These are phyloP conservation scores for Saccopteryx leptura DNA, from an alignment of 2,113 vertebrate genomes.

Conservation along the genomic window DNA sequence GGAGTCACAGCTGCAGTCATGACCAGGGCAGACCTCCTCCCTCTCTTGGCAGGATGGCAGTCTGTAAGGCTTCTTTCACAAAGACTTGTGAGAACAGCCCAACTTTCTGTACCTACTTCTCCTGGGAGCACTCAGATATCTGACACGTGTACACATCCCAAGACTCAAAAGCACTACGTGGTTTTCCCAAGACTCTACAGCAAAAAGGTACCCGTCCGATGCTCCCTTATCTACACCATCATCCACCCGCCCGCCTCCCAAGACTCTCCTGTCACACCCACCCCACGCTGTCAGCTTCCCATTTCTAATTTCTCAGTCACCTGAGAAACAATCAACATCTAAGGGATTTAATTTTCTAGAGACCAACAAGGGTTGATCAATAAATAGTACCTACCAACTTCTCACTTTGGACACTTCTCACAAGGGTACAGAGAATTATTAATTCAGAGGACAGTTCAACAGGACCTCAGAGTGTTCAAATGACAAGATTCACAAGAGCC, in stretches of 20 bases:
- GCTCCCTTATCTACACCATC: fast-evolving
- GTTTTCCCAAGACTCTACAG: not conserved
- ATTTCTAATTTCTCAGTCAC: no score
- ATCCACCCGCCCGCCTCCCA: not conserved
- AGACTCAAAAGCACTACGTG: not conserved
- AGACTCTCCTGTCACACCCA: not conserved
- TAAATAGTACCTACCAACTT: not conserved
- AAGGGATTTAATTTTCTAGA: not conserved
- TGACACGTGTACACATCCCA: not conserved
- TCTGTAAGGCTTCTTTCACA: not conserved
- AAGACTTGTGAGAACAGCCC: not conserved
- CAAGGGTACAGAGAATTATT: not conserved
- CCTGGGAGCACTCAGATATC: not conserved
- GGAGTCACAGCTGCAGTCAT: fast-evolving
- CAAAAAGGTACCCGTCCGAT: not conserved
- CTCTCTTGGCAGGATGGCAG: not conserved
- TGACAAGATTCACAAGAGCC: not conserved
- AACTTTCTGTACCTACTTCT: not conserved
- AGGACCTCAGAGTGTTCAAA: not conserved
- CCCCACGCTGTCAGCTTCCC: not conserved
- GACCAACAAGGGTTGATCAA: not conserved
- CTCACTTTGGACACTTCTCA: not conserved
- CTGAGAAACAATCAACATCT: not conserved
- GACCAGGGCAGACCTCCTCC: not conserved
- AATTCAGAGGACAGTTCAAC: not conserved